Evolutionary conservation across 1,140 invertebrate species (phyloP), one percentile per base, ranked within the genome.

Genomic region (Yoshiicerus persimilis): DNA sequence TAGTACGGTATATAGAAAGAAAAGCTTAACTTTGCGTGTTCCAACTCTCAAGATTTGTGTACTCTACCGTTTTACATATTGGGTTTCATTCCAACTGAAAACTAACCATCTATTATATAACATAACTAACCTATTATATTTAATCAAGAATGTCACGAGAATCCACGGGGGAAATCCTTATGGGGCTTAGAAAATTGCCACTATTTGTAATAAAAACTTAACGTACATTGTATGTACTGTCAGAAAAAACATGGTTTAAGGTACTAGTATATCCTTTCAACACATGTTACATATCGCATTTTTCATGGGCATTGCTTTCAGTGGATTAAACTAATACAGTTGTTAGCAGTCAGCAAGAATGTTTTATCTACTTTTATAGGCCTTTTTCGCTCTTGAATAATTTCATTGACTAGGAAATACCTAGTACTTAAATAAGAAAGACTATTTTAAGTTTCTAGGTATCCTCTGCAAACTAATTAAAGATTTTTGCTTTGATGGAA

Each of bases 91-190:
- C 39, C 83, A 56, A 85, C 25, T 30, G 23, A 85, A 56, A 85
- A 85, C n/a, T n/a, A n/a, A 85, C 83, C 34, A 85, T n/a, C 47
- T n/a, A 56, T 56, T 56, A 56, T 56, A 56, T 27, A 62, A 85
- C 83, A 66, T 41, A 38, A 36, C 62, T 23, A 80, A 34, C 32
- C 75, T 36, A 80, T 80, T 80, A 80, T 32, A 80, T 80, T 80
- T 80, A 80, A 80, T 80, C 34, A 80, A 34, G 32, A 80, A 80
- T 80, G 75, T 80, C 75, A 80, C 75, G 75, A 80, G 75, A 80
- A 5, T 36, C 20, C 75, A 80, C 20, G 75, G 75, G 70, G 30
- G 11, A n/a, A 80, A 16, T 9, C 66, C 75, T 32, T 38, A 16
- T n/a, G 16, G 36, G 38, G 0, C 32, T 38, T n/a, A 36, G 13